Conservation (phyloP, 1,140 invertebrate species). For the Galleria mellonella region DNA sequence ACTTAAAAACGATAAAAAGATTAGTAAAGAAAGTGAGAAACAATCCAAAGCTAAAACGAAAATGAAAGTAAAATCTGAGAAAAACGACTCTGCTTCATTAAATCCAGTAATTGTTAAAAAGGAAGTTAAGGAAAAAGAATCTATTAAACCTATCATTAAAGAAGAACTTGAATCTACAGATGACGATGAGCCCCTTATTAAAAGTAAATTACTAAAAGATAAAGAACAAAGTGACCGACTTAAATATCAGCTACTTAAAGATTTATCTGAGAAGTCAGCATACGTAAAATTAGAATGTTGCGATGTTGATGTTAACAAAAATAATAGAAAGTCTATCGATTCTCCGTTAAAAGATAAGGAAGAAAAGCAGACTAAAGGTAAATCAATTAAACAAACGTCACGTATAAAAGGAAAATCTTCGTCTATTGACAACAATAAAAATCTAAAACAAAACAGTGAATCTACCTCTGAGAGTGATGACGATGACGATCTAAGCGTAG, state of each 20-base stretch:
- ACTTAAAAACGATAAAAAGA: slow-evolving; percentile 30
- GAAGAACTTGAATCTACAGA: slow-evolving; percentile 67
- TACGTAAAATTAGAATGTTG: slow-evolving; percentile 66
- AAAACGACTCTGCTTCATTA: slow-evolving; percentile 19
- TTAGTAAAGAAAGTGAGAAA: slow-evolving; percentile 33
- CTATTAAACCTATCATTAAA: slow-evolving; percentile 43
- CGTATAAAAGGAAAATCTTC: slow-evolving; percentile 40
- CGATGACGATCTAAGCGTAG: slow-evolving; percentile 53
- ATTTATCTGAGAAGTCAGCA: slow-evolving; percentile 61
- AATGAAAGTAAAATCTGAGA: slow-evolving; percentile 30
- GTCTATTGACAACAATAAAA: slow-evolving; percentile 38
- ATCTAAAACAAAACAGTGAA: slow-evolving; percentile 32
- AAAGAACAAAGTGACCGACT: slow-evolving; percentile 46
- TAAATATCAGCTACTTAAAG: slow-evolving; percentile 58
- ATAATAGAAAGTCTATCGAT: slow-evolving; percentile 52
- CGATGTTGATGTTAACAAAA: slow-evolving; percentile 52
- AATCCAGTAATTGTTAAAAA: slow-evolving; percentile 38
- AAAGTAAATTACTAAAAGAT: slow-evolving; percentile 66
- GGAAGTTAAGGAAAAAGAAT: slow-evolving; percentile 35
- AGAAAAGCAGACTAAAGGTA: slow-evolving; percentile 40
- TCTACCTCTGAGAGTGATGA: slow-evolving; percentile 65
- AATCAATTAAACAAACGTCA: slow-evolving; percentile 28
- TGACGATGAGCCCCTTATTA: slow-evolving; percentile 71
- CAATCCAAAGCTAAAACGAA: slow-evolving; percentile 26
- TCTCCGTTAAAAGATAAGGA: slow-evolving; percentile 40